Conservation (phyloP, 2,113 vertebrate genomes). For the Lophotis ruficrista region DNA sequence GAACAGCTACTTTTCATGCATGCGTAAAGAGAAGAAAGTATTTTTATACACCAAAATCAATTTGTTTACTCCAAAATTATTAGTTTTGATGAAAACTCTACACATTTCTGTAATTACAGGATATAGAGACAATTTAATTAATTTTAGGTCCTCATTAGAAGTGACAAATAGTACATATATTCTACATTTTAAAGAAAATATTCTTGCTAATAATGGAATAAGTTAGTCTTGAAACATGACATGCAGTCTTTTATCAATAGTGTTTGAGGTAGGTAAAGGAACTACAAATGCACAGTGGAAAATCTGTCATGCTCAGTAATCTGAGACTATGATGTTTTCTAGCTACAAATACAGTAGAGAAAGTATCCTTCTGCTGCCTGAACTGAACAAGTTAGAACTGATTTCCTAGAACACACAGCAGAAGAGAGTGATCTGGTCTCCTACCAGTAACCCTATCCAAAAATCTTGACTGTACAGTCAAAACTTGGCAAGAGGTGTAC, state of each 20-base stretch:
- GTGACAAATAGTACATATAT: neutral
- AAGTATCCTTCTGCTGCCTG: neutral
- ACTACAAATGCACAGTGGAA: neutral
- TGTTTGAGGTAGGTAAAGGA: constrained; percentile 3
- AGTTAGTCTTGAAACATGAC: neutral
- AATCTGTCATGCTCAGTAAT: constrained; percentile 18
- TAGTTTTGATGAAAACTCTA: neutral
- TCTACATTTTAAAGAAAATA: neutral
- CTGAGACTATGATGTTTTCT: neutral
- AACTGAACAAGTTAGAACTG: neutral
- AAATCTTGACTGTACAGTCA: constrained; percentile 41
- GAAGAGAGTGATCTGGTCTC: constrained; percentile 24
- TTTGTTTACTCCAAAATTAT: neutral
- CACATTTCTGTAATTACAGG: neutral
- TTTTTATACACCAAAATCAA: neutral
- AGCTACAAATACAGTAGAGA: neutral
- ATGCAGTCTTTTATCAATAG: neutral
- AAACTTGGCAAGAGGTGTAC: constrained; percentile 67
- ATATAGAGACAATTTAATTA: neutral
- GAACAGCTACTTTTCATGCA: neutral
- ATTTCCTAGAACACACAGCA: constrained; percentile 15
- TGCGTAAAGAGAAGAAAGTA: neutral
- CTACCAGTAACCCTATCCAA: constrained; percentile 32
- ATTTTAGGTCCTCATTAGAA: neutral
- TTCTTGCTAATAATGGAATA: neutral